phyloP scores from a whole-genome alignment of 2,113 vertebrate genomes.

The Tricholaema leucomelas region DNA sequence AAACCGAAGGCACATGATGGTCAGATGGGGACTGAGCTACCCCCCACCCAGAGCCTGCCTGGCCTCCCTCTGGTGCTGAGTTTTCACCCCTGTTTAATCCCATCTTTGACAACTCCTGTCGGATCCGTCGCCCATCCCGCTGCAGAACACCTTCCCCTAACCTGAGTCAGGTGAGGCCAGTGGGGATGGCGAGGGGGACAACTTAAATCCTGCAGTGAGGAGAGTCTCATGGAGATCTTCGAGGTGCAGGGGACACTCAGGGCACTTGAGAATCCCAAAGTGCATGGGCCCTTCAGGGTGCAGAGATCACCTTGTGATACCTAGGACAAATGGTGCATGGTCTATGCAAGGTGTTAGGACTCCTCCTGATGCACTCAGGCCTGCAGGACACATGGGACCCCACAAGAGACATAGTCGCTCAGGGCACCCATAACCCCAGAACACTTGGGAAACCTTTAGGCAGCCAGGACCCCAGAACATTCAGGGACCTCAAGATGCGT shows the following conservation, averaged over 20 bases:
- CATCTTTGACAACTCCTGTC: fast-evolving
- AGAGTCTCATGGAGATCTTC: neutral
- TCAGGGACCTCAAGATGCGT: neutral
- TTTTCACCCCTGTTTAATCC: neutral
- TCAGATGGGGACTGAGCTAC: neutral
- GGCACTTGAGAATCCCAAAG: neutral
- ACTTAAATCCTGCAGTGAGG: neutral
- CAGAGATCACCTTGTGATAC: neutral
- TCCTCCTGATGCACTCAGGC: neutral
- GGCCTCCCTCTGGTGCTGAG: neutral
- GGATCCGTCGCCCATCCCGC: fast-evolving
- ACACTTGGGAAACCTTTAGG: neutral
- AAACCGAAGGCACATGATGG: slow-evolving; percentile 36
- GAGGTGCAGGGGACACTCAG: neutral
- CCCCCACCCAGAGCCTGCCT: neutral
- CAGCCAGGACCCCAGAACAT: neutral
- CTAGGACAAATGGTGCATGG: fast-evolving
- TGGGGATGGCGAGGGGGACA: too few species aligned
- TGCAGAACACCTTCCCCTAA: neutral
- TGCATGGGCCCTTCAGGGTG: neutral
- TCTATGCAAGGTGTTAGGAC: neutral
- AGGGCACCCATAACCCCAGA: neutral
- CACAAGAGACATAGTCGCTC: fast-evolving
- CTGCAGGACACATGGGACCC: neutral
- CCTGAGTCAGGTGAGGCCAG: neutral